A percentile compares a stretch with the other conserved stretches of the same genome.
Conservation (phyloP, 2,888 invertebrate genomes). For the Synanthedon tipuliformis region DNA sequence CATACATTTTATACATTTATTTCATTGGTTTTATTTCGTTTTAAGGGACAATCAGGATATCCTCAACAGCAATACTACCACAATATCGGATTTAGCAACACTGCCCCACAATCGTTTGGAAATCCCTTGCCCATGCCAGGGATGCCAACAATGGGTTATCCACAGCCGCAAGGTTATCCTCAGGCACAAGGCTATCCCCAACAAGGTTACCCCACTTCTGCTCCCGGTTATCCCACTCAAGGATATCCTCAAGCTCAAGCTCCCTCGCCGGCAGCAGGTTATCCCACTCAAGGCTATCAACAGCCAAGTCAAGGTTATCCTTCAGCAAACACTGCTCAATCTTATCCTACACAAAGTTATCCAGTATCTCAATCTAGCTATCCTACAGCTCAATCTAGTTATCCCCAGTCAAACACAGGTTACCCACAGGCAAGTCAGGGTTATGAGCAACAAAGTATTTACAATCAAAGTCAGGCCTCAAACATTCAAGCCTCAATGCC, state of each 20-base stretch:
- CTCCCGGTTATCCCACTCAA: constrained; percentile 21
- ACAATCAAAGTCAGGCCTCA: constrained; percentile 39
- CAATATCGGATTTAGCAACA: constrained; percentile 60
- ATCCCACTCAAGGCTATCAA: constrained; percentile 25
- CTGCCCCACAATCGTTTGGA: constrained; percentile 62
- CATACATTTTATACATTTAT: background rate
- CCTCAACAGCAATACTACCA: constrained; percentile 59
- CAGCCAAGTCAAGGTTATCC: constrained; percentile 23
- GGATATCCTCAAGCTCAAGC: constrained; percentile 18
- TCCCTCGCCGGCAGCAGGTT: constrained; percentile 24
- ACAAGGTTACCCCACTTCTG: constrained; percentile 43
- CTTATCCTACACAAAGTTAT: constrained; percentile 24
- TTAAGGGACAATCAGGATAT: constrained; percentile 68
- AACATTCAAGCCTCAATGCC: constrained; percentile 14
- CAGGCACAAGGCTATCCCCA: constrained; percentile 41
- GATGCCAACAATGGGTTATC: constrained; percentile 52
- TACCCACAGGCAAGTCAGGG: constrained; percentile 18
- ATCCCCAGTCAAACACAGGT: constrained; percentile 13
- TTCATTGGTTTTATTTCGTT: constrained; percentile 30
- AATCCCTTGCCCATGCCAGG: constrained; percentile 62
- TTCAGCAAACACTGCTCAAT: constrained; percentile 8
- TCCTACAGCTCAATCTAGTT: constrained; percentile 20
- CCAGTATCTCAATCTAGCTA: constrained; percentile 11
- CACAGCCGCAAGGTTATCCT: constrained; percentile 46
- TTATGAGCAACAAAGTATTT: constrained; percentile 16